phyloP scores from a whole-genome alignment of 2,797 vertebrate genomes.

The Erithacus rubecula region DNA sequence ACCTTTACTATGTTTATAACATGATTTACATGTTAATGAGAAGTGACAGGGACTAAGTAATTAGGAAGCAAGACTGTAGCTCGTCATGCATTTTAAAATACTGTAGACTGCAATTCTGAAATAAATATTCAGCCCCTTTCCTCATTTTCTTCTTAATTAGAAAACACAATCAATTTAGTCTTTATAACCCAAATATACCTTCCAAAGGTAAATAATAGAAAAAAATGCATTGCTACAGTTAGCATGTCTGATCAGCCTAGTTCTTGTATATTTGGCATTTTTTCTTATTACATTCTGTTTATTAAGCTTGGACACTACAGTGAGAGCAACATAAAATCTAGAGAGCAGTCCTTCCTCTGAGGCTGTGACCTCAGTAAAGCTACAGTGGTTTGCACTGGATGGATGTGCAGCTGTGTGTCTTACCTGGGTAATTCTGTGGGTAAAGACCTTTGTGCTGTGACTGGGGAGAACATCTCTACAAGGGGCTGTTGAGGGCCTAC shows the following conservation, averaged over 20 bases:
- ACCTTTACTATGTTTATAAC: slow-evolving; percentile 68
- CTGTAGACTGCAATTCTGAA: slow-evolving; percentile 41
- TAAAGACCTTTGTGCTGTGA: background rate
- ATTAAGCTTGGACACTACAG: background rate
- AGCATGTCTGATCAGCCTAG: background rate
- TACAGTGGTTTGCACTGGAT: background rate
- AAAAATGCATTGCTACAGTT: slow-evolving; percentile 34
- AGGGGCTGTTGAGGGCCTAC: background rate
- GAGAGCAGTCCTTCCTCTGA: background rate
- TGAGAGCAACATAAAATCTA: background rate
- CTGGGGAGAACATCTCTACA: background rate
- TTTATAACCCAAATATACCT: slow-evolving; percentile 52
- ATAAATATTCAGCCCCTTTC: slow-evolving; percentile 61
- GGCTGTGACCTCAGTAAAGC: background rate
- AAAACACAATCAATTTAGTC: slow-evolving; percentile 63
- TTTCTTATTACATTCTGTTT: background rate
- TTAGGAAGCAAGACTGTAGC: slow-evolving; percentile 66
- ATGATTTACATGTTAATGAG: slow-evolving; percentile 76
- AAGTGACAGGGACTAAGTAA: slow-evolving; percentile 71
- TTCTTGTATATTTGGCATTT: background rate
- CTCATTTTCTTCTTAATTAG: slow-evolving; percentile 69
- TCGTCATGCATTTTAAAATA: slow-evolving; percentile 69
- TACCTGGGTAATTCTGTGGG: background rate
- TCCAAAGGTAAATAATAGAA: slow-evolving; percentile 62
- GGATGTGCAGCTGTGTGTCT: background rate